Percentiles rank a stretch among this genome's conserved stretches.
These are phyloP conservation scores for Octomys mimax DNA, from an alignment of 2,797 vertebrate species.

Conservation along the genomic window DNA sequence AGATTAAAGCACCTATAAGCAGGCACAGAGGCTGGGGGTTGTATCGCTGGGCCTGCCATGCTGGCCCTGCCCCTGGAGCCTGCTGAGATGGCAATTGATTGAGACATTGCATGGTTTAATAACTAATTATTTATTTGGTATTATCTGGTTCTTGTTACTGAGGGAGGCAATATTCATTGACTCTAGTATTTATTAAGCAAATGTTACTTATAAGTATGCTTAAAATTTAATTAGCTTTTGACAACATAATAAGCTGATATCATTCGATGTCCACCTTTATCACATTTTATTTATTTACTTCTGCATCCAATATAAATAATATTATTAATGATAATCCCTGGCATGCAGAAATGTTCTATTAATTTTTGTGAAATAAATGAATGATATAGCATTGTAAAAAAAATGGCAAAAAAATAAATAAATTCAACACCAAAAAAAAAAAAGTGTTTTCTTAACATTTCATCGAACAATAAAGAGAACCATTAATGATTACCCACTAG, in stretches of 20 bases:
- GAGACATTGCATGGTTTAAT: not conserved
- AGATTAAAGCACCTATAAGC: too few relatives aligned
- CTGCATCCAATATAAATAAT: conserved; percentile 60
- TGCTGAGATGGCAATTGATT: too few relatives aligned
- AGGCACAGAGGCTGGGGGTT: too few relatives aligned
- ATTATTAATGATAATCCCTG: conserved; percentile 45
- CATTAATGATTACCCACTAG: not conserved
- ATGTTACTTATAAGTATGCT: conserved; percentile 60
- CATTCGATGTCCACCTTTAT: conserved; percentile 12
- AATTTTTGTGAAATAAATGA: conserved; percentile 58
- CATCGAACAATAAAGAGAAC: not conserved
- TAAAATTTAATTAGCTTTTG: conserved; percentile 62
- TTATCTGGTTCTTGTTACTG: conserved; percentile 51
- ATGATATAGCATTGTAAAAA: conserved; percentile 41
- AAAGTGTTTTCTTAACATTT: not conserved
- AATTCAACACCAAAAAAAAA: too few relatives aligned
- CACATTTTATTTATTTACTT: conserved; percentile 48
- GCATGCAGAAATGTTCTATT: conserved; percentile 29
- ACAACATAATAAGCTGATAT: conserved; percentile 60
- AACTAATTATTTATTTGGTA: conserved; percentile 47
- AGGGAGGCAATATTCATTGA: conserved; percentile 42
- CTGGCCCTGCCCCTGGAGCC: too few relatives aligned
- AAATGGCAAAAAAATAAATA: too few relatives aligned
- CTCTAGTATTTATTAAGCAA: conserved; percentile 46
- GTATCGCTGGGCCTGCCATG: too few relatives aligned